Conservation (phyloP, 2,888 invertebrate genomes). For the Tetranychus piercei region DNA sequence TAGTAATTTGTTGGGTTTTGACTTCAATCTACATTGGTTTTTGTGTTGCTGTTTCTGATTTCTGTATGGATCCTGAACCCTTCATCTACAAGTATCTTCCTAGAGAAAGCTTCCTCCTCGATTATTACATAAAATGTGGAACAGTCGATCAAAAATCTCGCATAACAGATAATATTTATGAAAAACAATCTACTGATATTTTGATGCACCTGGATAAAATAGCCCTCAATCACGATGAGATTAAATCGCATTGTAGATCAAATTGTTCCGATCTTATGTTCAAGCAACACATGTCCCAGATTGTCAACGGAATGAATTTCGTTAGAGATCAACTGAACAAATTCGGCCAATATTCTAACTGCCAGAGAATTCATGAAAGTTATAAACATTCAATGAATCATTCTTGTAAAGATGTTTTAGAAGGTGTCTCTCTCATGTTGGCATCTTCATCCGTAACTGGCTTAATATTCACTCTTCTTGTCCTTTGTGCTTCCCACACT, state of each 20-base stretch:
- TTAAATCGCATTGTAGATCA: background rate
- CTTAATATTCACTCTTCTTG: conserved; percentile 69
- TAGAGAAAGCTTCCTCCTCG: conserved; percentile 21
- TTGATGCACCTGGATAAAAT: background rate
- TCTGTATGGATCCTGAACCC: conserved; percentile 64
- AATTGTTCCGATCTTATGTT: conserved; percentile 6
- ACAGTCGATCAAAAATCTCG: too few species aligned
- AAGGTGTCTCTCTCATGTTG: conserved; percentile 63
- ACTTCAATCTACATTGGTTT: conserved; percentile 66
- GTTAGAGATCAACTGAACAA: background rate
- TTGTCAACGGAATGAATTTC: background rate
- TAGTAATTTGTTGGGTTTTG: conserved; percentile 71
- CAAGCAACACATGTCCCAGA: background rate
- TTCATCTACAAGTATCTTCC: conserved; percentile 42
- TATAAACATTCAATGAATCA: conserved; percentile 60
- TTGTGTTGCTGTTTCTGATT: conserved; percentile 60
- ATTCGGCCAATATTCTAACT: conserved; percentile 39
- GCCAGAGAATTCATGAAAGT: conserved; percentile 60
- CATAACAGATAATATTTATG: conserved; percentile 3
- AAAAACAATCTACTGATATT: background rate
- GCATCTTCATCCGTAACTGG: conserved; percentile 69
- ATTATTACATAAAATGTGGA: conserved; percentile 21
- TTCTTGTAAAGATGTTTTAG: conserved; percentile 58
- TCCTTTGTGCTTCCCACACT: conserved; percentile 83
- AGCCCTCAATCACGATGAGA: background rate